Conservation (phyloP, 2,113 vertebrate species). For the Petroica traversi region DNA sequence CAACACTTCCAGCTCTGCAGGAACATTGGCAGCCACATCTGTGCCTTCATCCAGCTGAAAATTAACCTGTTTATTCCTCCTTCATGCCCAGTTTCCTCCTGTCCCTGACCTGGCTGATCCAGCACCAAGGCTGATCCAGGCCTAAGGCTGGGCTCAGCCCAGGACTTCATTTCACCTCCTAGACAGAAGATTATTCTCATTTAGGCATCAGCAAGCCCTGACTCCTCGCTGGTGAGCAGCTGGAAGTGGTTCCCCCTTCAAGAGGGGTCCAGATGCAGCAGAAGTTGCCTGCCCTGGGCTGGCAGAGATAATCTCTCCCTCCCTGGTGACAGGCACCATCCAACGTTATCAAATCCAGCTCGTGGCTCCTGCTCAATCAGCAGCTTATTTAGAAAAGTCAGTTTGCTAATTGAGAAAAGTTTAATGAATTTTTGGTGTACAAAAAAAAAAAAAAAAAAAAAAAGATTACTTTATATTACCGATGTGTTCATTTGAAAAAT, state of each 20-base stretch:
- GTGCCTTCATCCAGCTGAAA: neutral
- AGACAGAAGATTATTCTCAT: neutral
- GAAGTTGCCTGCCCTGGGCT: neutral
- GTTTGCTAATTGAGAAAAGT: slow-evolving; percentile 77
- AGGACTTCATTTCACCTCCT: neutral
- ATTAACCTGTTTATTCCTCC: neutral
- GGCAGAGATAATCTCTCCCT: slow-evolving; percentile 58
- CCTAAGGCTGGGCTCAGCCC: neutral
- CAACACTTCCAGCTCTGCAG: neutral
- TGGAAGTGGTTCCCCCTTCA: neutral
- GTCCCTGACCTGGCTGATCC: neutral
- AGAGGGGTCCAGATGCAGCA: neutral
- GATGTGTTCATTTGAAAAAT: slow-evolving; percentile 73
- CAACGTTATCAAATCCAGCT: slow-evolving; percentile 32
- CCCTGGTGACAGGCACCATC: slow-evolving; percentile 3
- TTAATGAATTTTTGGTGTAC: slow-evolving; percentile 76
- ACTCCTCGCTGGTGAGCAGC: neutral
- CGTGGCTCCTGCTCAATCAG: slow-evolving; percentile 43
- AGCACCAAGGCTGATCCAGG: rapidly evolving
- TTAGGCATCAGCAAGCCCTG: neutral
- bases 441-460: neutral
- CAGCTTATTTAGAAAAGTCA: slow-evolving; percentile 74
- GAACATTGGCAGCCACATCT: neutral
- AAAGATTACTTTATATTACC: slow-evolving; percentile 68
- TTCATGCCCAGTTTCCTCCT: neutral